Conservation (phyloP, 2,888 invertebrate species). For the Argyresthia albistria region DNA sequence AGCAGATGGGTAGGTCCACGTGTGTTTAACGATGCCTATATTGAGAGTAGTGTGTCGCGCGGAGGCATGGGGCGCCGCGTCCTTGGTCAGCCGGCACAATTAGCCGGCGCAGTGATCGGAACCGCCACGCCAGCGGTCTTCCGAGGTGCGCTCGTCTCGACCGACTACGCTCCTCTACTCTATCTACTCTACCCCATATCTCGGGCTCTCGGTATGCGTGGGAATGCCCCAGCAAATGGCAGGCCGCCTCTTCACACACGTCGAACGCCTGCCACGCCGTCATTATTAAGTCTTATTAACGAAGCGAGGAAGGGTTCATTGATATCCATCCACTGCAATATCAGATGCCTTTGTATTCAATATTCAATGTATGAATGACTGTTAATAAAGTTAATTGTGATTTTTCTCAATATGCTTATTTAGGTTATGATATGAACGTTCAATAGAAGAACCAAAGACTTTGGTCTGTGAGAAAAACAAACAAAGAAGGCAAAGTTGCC, state of each 20-base stretch:
- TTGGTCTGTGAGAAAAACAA: no score
- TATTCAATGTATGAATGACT: no score
- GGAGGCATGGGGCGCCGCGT: slow-evolving; percentile 14
- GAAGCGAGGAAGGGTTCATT: no score
- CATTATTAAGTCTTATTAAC: neutral
- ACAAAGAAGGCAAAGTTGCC: no score
- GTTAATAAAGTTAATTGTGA: no score
- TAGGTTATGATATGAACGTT: no score
- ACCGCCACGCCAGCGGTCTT: slow-evolving; percentile 22
- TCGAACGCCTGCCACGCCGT: neutral
- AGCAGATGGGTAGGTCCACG: neutral
- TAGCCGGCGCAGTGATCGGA: slow-evolving; percentile 61
- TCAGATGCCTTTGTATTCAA: no score
- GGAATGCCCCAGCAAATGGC: slow-evolving; percentile 1
- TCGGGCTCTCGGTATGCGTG: neutral
- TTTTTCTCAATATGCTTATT: no score
- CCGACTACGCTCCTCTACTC: neutral
- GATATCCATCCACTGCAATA: no score
- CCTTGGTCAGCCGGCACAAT: slow-evolving; percentile 47
- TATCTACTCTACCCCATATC: neutral
- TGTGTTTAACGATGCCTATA: neutral
- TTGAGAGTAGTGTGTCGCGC: slow-evolving; percentile 2
- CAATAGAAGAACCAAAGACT: no score
- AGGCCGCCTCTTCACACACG: neutral
- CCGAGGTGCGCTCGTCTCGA: neutral